These are phyloP conservation scores for Dicaeum eximium DNA, from an alignment of 2,113 vertebrate genomes.

Conservation along the genomic window DNA sequence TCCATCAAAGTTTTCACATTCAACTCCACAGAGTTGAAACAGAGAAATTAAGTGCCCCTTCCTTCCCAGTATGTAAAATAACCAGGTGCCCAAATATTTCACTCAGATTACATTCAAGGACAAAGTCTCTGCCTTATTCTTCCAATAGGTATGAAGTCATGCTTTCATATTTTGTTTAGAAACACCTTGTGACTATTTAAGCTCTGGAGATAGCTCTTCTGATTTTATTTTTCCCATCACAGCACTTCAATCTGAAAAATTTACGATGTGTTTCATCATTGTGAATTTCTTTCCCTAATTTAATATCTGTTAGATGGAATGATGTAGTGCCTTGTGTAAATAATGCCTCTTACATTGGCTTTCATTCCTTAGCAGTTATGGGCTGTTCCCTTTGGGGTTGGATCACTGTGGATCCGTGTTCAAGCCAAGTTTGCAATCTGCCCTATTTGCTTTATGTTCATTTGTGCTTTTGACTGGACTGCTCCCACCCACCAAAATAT, in stretches of 20 bases:
- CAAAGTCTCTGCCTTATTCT: neutral
- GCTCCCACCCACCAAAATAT: neutral
- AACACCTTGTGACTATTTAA: neutral
- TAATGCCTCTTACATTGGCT: neutral
- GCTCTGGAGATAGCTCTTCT: neutral
- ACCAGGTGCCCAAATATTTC: neutral
- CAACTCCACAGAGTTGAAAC: neutral
- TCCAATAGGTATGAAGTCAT: neutral
- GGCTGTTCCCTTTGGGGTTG: neutral
- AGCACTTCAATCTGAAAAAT: neutral
- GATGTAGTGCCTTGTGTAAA: neutral
- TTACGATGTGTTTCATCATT: neutral
- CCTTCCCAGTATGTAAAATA: neutral
- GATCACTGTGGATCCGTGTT: neutral
- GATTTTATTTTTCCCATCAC: neutral
- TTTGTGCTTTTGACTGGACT: neutral
- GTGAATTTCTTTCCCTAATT: neutral
- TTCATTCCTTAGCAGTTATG: neutral
- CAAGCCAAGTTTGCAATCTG: neutral
- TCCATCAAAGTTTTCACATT: neutral
- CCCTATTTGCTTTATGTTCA: neutral
- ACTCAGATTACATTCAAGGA: neutral
- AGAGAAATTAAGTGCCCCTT: neutral
- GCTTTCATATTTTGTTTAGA: neutral
- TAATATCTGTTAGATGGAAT: neutral